Evolutionary conservation across 2,113 vertebrate species (phyloP).

Genomic region (Myodes glareolus): DNA sequence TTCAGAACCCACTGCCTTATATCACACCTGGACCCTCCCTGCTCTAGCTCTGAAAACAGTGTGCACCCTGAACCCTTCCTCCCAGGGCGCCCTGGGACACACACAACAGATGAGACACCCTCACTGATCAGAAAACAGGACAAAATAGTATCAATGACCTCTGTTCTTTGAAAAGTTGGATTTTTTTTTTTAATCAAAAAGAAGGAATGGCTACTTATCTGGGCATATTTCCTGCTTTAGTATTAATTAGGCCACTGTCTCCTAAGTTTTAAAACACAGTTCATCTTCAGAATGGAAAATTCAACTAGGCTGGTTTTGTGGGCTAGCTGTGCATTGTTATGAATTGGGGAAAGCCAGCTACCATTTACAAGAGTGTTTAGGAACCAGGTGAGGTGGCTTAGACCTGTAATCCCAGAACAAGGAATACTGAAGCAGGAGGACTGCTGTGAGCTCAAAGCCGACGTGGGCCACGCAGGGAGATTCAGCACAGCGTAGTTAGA

Average conservation of each 20-base stretch:
- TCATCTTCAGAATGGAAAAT: not conserved
- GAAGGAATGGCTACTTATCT: no score
- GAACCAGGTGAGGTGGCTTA: not conserved
- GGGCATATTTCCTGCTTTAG: no score
- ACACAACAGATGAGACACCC: not conserved
- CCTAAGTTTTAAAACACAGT: rapidly evolving
- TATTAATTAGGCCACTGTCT: not conserved
- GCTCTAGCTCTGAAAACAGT: not conserved
- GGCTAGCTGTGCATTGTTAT: not conserved
- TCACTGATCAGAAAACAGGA: not conserved
- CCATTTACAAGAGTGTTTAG: not conserved
- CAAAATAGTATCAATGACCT: not conserved
- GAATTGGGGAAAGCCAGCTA: not conserved
- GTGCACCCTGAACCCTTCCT: no score
- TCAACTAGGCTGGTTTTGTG: not conserved
- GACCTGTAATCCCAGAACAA: not conserved
- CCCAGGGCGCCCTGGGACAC: no score
- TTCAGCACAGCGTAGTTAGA: not conserved
- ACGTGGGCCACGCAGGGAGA: not conserved
- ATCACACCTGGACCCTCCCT: not conserved
- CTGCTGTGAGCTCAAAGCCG: not conserved
- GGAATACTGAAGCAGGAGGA: not conserved
- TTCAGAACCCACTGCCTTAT: not conserved
- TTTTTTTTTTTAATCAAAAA: not conserved
- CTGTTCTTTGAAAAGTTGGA: not conserved